Evolutionary conservation across 2,797 vertebrate species (phyloP).

Genomic region (Anguilla anguilla): DNA sequence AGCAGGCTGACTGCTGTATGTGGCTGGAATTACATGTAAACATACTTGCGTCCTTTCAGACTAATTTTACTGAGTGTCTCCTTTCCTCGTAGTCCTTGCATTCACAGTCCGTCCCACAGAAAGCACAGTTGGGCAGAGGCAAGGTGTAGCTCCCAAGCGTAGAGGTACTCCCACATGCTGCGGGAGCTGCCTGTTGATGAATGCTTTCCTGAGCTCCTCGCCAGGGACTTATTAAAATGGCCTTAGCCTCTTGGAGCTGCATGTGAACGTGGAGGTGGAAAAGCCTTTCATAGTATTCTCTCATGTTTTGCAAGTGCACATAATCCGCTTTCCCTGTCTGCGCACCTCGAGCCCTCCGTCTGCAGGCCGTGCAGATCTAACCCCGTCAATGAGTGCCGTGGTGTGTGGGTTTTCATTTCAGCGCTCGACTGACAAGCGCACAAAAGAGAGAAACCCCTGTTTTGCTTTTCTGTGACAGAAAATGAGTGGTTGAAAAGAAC

Average conservation of each 20-base stretch:
- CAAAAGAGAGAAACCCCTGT: background rate
- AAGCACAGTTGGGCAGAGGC: background rate
- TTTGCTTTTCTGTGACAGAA: background rate
- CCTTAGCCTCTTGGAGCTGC: background rate
- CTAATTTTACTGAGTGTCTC: background rate
- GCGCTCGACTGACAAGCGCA: background rate
- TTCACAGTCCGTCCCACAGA: background rate
- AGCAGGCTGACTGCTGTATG: background rate
- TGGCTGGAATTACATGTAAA: background rate
- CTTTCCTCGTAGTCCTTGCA: background rate
- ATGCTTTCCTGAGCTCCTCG: background rate
- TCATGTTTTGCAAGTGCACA: background rate
- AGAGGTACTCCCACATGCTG: background rate
- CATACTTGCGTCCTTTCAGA: background rate
- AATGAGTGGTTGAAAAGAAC: background rate
- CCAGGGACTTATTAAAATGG: background rate
- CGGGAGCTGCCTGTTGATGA: background rate
- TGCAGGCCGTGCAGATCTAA: background rate
- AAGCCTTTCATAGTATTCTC: background rate
- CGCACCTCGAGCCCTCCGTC: too few relatives aligned
- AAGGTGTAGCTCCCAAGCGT: background rate
- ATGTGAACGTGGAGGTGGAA: background rate
- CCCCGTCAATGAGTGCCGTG: background rate
- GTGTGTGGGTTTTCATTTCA: background rate
- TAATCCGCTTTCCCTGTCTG: slow-evolving; percentile 24